Base-by-base conservation (phyloP, 2,888 invertebrate genomes). In the Melieria omissa region DNA sequence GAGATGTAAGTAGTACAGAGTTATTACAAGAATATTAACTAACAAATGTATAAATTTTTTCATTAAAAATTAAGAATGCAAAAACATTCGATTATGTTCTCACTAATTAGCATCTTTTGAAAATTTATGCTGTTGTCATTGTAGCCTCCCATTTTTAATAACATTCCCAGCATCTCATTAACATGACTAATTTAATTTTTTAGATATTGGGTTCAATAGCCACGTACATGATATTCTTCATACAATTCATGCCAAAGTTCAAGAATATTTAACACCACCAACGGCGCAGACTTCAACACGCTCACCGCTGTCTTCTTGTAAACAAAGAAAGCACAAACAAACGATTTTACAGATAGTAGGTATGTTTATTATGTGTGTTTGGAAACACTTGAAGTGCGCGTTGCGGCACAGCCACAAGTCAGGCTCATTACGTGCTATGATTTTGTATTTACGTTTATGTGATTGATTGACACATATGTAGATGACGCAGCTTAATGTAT, bases 231-330 rank as follows among this genome's bases (percentile, higher is more conserved):
- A 72, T 77, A 55, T 77, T 78, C 69, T 77, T 71, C 54, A 76
- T 77, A 62, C 76, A 78, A 73, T 77, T 78, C 70, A 76, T 78
- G 75, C 78, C 78, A 52, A 78, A 77, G 65, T 77, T 77, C 69
- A 73, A 75, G 71, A 74, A 65, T 65, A 60, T 76, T 14, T 74
- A 73, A 55, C 8, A 1, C 45, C 12, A 8, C 10, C 16, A 9
- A 62, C 14, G 12, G 52, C 12, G 41, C 10, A 42, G 16, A 54
- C 8, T 6, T 42, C 5, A 14, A 4, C 14, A 45, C 9, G 42
- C 46, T 10, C 41, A 3, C 12, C 12, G 12, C 3, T 29, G 4
- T 14, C 6, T 29, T 12, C 1, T 41, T 41, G 16, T 41, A n/a
- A 4, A 45, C 5, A 61, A 12, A 55, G n/a, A 55, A 58, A 58